A percentile compares a stretch with the other conserved stretches of the same genome.
Evolutionary conservation across 2,113 vertebrate species (phyloP).

Genomic region (Oreochromis tanganicae): DNA sequence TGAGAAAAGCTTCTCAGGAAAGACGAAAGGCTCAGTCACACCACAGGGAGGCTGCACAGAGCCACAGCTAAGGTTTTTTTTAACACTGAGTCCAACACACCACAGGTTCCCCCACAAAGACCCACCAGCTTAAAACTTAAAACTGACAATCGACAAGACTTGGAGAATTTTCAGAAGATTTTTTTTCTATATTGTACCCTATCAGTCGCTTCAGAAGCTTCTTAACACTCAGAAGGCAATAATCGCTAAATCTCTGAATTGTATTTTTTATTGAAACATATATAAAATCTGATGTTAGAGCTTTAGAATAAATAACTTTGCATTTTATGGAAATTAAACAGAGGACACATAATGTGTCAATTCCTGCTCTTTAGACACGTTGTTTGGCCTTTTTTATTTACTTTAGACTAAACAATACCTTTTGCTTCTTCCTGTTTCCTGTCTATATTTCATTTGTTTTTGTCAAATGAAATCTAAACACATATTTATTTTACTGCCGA

Average conservation of each 20-base stretch:
- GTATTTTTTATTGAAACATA: neutral
- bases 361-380: neutral
- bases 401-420: neutral
- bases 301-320: neutral
- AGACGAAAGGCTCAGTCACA: neutral
- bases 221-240: neutral
- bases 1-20: neutral
- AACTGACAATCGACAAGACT: neutral
- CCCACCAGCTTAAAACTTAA: neutral
- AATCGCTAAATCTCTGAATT: neutral
- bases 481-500: neutral
- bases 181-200: neutral
- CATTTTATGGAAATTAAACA: neutral
- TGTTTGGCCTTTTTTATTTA: neutral
- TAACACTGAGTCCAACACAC: neutral
- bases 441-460: neutral
- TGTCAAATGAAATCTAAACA: neutral
- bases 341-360: neutral
- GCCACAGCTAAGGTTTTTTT: neutral
- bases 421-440: neutral
- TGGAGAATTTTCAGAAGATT: neutral
- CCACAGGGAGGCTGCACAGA: neutral
- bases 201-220: neutral
- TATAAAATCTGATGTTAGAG: neutral
- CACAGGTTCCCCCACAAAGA: neutral